Evolutionary conservation across 2,797 vertebrate species (phyloP), one percentile per base, ranked within the genome.

Genomic region (Staurois parvus): DNA sequence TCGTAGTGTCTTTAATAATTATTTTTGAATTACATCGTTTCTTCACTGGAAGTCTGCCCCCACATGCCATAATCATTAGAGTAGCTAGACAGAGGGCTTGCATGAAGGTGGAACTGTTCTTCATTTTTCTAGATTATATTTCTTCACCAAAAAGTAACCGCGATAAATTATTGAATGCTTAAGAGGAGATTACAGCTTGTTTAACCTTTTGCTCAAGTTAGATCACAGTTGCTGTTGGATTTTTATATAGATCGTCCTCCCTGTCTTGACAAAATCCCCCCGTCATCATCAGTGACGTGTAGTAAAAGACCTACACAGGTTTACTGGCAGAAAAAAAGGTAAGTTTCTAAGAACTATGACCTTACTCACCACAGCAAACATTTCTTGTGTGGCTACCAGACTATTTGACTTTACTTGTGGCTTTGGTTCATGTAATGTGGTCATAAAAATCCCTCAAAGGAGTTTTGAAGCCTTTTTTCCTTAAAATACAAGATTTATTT

Each of bases 211-310:
- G 88, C 90, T 91, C 12, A 11, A 87, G 83, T 84, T 84, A 89
- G 87, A 84, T 90, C 19, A 73, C 84, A 84, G 85, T 29, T 84
- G 83, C 86, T 87, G 88, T 79, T 85, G 74, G 70, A 21, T 87
- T 92, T 90, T 91, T 92, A 88, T 87, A 88, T 86, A 89, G 34
- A 45, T 79, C 83, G 89, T 89, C 90, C 90, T 92, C 92, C 87
- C 89, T 89, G 92, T 93, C 92, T 88, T 88, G 89, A 89, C 90
- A 81, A 88, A 56, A 83, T 87, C 88, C 89, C 92, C 91, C 85
- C 88, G 88, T 85, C 89, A 90, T 83, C 78, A 85, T 89, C 84
- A 88, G 85, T 92, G 91, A 91, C 86, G 21, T 91, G 89, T 89
- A 87, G 74, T 88, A 89, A 90, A 89, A 0, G 48, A 0, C 85